phyloP scores from a whole-genome alignment of 2,888 invertebrate genomes.

The Limnephilus marmoratus region DNA sequence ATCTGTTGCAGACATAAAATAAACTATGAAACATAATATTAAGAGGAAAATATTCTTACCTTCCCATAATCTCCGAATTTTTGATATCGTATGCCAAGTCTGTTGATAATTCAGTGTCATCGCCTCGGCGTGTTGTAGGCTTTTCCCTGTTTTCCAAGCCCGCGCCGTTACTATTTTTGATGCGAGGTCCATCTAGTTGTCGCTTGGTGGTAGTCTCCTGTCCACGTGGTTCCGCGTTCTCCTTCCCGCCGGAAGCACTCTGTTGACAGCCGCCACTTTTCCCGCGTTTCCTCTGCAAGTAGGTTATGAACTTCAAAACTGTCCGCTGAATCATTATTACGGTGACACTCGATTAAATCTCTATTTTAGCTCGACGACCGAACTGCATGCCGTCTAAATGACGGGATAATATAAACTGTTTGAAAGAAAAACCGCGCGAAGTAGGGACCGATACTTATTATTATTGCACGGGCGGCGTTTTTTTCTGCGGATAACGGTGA shows the following conservation, averaged over 20 bases:
- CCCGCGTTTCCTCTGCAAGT: constrained; percentile 64
- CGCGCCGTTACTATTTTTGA: constrained; percentile 2
- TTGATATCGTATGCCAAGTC: constrained; percentile 77
- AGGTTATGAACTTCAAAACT: constrained; percentile 54
- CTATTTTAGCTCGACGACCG: constrained; percentile 18
- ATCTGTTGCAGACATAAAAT: neutral
- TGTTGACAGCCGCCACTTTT: constrained; percentile 47
- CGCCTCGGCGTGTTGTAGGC: constrained; percentile 81
- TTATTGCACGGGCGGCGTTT: constrained; percentile 15
- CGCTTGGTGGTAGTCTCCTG: constrained; percentile 15
- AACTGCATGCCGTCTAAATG: neutral
- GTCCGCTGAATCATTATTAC: constrained; percentile 58
- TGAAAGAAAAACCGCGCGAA: neutral
- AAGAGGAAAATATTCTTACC: constrained; percentile 70
- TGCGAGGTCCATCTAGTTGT: neutral
- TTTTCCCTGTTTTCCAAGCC: constrained; percentile 40
- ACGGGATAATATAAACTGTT: constrained; percentile 21
- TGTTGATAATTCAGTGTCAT: constrained; percentile 73
- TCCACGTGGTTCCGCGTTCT: constrained; percentile 49
- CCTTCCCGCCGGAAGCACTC: constrained; percentile 48
- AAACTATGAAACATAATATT: neutral
- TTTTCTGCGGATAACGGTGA: constrained; percentile 29
- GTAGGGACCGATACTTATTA: neutral
- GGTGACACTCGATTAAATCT: constrained; percentile 18
- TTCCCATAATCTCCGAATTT: constrained; percentile 80